phyloP scores from a whole-genome alignment of 2,888 invertebrate genomes.

The Drosophila anomalata region DNA sequence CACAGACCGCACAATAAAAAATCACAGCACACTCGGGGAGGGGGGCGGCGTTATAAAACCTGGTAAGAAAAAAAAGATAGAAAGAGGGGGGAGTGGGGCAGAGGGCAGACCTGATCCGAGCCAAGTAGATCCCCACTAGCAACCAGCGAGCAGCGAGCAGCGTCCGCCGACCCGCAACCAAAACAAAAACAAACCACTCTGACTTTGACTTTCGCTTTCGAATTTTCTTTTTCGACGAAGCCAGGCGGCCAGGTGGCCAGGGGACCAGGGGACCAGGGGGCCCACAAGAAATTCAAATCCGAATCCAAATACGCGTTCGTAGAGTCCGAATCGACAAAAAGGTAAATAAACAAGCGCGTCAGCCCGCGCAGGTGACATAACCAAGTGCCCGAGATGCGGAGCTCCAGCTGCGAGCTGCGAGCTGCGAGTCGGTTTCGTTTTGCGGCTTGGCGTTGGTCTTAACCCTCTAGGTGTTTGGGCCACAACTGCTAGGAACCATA shows the following conservation, averaged over 20 bases:
- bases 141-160: slow-evolving; percentile 3
- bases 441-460: not conserved
- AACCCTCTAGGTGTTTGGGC: slow-evolving; percentile 9
- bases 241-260: slow-evolving; percentile 4
- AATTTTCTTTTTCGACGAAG: slow-evolving; percentile 67
- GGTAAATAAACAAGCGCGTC: slow-evolving; percentile 66
- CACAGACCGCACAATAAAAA: slow-evolving; percentile 24
- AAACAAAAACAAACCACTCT: slow-evolving; percentile 51
- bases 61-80: slow-evolving; percentile 7
- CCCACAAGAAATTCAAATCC: slow-evolving; percentile 62
- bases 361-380: slow-evolving; percentile 65
- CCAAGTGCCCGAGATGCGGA: slow-evolving; percentile 72
- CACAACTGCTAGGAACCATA: no score
- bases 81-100: slow-evolving; percentile 27
- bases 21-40: slow-evolving; percentile 2
- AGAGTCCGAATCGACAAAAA: slow-evolving; percentile 64
- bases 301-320: slow-evolving; percentile 26
- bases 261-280: slow-evolving; percentile 12
- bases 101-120: slow-evolving; percentile 40
- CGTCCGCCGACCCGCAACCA: slow-evolving; percentile 31
- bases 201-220: slow-evolving; percentile 80
- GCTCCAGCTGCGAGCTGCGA: not conserved
- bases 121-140: slow-evolving; percentile 23
- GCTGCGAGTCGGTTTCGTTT: slow-evolving; percentile 25
- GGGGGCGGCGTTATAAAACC: slow-evolving; percentile 67